Conservation (phyloP, 2,113 vertebrate species). For the Paratilapia polleni region DNA sequence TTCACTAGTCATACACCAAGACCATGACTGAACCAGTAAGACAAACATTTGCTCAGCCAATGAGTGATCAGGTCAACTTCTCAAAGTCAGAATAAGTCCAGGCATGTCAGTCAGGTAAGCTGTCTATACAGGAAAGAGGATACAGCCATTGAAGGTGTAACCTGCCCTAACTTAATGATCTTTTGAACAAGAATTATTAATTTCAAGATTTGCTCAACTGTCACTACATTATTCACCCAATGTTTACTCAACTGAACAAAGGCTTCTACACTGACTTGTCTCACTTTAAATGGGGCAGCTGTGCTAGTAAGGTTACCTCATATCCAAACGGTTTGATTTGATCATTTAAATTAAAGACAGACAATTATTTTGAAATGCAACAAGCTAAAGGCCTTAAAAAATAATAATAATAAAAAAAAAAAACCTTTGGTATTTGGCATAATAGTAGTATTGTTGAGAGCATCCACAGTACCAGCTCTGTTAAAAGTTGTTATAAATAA, state of each 20-base stretch:
- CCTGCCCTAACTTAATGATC: neutral
- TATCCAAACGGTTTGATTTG: neutral
- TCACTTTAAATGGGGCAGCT: neutral
- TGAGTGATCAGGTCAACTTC: slow-evolving; percentile 15
- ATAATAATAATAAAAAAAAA: no score
- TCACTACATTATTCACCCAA: neutral
- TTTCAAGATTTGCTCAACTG: neutral
- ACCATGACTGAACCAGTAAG: slow-evolving; percentile 6
- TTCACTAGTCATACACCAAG: neutral
- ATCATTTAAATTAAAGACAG: neutral
- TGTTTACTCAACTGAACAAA: neutral
- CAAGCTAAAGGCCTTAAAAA: neutral
- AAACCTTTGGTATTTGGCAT: neutral
- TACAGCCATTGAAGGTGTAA: neutral
- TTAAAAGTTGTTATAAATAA: neutral
- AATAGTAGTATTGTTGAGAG: neutral
- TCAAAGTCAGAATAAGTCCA: slow-evolving; percentile 22
- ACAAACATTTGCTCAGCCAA: slow-evolving; percentile 37
- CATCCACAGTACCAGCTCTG: neutral
- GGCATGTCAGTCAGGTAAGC: slow-evolving; percentile 37
- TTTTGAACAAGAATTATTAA: neutral
- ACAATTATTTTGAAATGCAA: neutral
- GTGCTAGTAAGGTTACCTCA: neutral
- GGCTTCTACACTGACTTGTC: neutral
- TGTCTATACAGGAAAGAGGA: slow-evolving; percentile 1